Evolutionary conservation across 2,797 vertebrate species (phyloP).

Genomic region (Myotis myotis): DNA sequence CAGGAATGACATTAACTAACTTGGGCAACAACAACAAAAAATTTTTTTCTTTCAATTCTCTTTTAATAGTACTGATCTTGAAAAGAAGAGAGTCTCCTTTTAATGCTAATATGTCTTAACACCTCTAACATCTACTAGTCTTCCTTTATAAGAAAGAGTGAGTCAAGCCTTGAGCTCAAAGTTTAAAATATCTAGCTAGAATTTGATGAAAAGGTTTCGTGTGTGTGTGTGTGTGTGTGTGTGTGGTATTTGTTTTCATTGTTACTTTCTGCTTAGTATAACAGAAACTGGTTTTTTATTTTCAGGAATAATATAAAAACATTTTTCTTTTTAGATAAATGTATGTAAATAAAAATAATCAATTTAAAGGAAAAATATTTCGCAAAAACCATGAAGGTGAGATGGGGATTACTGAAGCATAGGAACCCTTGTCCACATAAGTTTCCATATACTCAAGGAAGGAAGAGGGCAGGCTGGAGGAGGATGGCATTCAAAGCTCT

Average conservation of each 20-base stretch:
- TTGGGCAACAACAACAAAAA: neutral
- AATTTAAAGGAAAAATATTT: neutral
- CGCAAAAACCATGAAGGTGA: neutral
- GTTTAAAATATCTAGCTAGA: neutral
- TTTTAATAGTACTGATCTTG: neutral
- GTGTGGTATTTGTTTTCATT: neutral
- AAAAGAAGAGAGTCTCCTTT: neutral
- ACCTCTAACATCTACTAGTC: neutral
- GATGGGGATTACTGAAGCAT: neutral
- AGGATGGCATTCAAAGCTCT: neutral
- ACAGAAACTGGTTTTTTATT: neutral
- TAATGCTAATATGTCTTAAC: neutral
- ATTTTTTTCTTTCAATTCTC: neutral
- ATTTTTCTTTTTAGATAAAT: slow-evolving; percentile 19
- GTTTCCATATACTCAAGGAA: neutral
- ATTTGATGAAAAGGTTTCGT: neutral
- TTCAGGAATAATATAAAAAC: neutral
- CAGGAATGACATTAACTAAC: neutral
- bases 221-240: neutral
- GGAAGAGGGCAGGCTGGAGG: neutral
- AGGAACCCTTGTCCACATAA: neutral
- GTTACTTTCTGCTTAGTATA: neutral
- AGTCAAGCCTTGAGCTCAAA: neutral
- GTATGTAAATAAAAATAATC: neutral
- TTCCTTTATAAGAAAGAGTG: neutral